A percentile compares a stretch with the other conserved stretches of the same genome.
Conservation (phyloP, 64 coral and sea anemone species). For the Orbicella faveolata region DNA sequence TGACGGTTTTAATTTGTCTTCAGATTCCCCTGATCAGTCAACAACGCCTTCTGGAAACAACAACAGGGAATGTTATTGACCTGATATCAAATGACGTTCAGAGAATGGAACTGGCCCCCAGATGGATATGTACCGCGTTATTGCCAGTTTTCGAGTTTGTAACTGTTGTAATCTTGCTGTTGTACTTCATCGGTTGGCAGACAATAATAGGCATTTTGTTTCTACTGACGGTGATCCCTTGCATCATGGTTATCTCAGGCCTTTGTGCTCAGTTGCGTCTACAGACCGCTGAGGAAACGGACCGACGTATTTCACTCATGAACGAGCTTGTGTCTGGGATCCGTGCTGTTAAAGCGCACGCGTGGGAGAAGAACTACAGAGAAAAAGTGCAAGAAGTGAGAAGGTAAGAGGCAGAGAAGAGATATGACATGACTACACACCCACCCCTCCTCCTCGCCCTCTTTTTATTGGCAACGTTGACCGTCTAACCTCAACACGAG, state of each 20-base stretch:
- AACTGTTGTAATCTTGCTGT: neutral
- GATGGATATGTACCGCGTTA: neutral
- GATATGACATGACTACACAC: neutral
- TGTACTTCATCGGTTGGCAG: conserved; percentile 33
- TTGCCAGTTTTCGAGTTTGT: conserved; percentile 13
- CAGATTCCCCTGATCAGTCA: conserved; percentile 22
- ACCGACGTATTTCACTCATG: conserved; percentile 40
- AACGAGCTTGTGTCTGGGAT: conserved; percentile 47
- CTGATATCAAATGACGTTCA: conserved; percentile 46
- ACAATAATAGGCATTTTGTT: conserved; percentile 4
- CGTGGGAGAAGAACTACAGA: conserved; percentile 35
- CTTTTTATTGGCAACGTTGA: too few species aligned
- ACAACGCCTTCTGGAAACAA: conserved; percentile 4
- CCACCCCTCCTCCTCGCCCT: too few species aligned
- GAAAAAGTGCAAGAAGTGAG: conserved; percentile 27
- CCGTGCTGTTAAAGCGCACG: conserved; percentile 40
- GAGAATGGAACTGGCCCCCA: conserved; percentile 27
- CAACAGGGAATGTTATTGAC: conserved; percentile 38
- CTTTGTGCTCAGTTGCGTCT: conserved; percentile 24
- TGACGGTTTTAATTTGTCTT: neutral
- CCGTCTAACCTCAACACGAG: too few species aligned
- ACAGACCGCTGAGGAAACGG: conserved; percentile 25
- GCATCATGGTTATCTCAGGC: neutral
- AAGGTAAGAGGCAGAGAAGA: neutral
- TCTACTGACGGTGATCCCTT: neutral